A percentile compares a stretch with the other conserved stretches of the same genome.
phyloP scores from a whole-genome alignment of 2,888 invertebrate genomes.

The Synanthedon andrenaeformis region DNA sequence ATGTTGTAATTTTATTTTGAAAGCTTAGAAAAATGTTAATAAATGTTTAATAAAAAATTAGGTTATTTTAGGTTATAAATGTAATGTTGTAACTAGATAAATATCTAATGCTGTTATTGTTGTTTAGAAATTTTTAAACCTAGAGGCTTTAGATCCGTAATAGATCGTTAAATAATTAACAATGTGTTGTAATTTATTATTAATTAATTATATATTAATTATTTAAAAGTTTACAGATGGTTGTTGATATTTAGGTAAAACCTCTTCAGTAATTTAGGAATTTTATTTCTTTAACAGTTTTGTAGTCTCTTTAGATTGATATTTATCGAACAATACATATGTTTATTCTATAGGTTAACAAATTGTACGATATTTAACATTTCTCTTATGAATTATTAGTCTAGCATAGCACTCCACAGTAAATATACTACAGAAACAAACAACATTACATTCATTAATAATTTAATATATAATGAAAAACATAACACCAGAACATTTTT shows the following conservation, averaged over 20 bases:
- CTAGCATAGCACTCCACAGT: slow-evolving; percentile 48
- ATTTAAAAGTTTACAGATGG: slow-evolving; percentile 64
- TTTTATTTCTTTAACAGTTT: slow-evolving; percentile 14
- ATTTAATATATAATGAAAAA: not conserved
- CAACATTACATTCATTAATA: not conserved
- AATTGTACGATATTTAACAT: slow-evolving; percentile 6
- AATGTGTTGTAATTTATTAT: slow-evolving; percentile 34
- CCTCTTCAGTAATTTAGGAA: slow-evolving; percentile 42
- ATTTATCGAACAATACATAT: slow-evolving; percentile 1
- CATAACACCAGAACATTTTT: not conserved
- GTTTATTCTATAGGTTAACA: slow-evolving; percentile 27
- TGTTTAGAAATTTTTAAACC: slow-evolving; percentile 8
- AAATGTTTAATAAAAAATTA: slow-evolving; percentile 13
- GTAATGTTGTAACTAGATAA: not conserved
- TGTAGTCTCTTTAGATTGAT: slow-evolving; percentile 22
- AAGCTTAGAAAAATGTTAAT: slow-evolving; percentile 31
- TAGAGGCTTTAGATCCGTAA: slow-evolving; percentile 55
- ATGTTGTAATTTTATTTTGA: slow-evolving; percentile 51
- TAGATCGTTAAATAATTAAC: slow-evolving; percentile 19
- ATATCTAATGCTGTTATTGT: not conserved
- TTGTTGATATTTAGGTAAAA: slow-evolving; percentile 65
- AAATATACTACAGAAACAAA: slow-evolving; percentile 24
- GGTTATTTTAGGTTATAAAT: slow-evolving; percentile 2
- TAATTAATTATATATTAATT: slow-evolving; percentile 32
- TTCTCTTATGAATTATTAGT: slow-evolving; percentile 14